phyloP scores from a whole-genome alignment of 2,888 invertebrate genomes.

The Cerastoderma edule region DNA sequence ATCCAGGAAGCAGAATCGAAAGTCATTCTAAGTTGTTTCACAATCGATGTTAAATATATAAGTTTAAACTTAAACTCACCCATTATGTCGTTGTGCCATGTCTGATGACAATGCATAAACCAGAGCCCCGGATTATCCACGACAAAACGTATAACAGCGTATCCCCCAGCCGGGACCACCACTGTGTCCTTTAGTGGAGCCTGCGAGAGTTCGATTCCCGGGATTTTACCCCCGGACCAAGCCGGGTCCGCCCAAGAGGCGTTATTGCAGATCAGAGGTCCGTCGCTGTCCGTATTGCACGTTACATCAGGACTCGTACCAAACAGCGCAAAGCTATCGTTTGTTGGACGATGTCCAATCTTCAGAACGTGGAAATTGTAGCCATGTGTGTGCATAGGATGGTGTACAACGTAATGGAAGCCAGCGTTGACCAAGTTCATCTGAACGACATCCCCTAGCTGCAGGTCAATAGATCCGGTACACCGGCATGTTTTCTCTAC shows the following conservation, averaged over 20 bases:
- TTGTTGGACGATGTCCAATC: slow-evolving; percentile 23
- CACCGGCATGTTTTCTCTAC: slow-evolving; percentile 35
- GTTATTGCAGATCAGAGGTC: slow-evolving; percentile 1
- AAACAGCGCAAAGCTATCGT: neutral
- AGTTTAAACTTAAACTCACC: no score
- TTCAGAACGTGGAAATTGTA: slow-evolving; percentile 40
- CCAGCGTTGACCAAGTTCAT: slow-evolving; percentile 28
- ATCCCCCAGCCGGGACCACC: slow-evolving; percentile 74
- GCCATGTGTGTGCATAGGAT: slow-evolving; percentile 43
- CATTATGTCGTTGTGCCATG: slow-evolving; percentile 56
- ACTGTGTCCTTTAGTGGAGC: slow-evolving; percentile 74
- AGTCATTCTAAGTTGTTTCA: no score
- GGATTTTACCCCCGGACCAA: slow-evolving; percentile 64
- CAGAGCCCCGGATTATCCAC: slow-evolving; percentile 77
- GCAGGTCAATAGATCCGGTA: slow-evolving; percentile 18
- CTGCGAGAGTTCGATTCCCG: slow-evolving; percentile 57
- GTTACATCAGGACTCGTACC: neutral
- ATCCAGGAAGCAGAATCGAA: no score
- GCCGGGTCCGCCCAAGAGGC: slow-evolving; percentile 63
- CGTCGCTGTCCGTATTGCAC: neutral
- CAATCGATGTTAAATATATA: no score
- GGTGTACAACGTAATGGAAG: slow-evolving; percentile 8
- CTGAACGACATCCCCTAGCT: slow-evolving; percentile 40
- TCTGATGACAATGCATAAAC: slow-evolving; percentile 76
- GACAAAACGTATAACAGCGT: slow-evolving; percentile 72